These are phyloP conservation scores for Leptocoma aspasia DNA, from an alignment of 2,113 vertebrate species.

Conservation along the genomic window DNA sequence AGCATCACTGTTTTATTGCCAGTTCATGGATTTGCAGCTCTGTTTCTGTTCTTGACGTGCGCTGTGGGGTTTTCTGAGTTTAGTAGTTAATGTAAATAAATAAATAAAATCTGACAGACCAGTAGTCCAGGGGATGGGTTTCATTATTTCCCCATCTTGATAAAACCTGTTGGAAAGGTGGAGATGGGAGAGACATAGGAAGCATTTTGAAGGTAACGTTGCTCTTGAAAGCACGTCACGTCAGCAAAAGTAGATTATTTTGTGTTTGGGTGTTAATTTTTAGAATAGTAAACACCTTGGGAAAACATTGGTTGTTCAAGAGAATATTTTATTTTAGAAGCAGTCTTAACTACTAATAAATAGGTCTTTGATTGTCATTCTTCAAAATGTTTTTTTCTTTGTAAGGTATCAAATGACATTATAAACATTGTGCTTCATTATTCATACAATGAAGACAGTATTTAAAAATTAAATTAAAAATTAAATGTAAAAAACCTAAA, in stretches of 20 bases:
- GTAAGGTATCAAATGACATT: not conserved
- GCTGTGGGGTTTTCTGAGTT: not conserved
- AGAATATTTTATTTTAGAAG: not conserved
- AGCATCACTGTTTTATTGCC: not conserved
- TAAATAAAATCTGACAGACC: not conserved
- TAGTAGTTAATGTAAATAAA: not conserved
- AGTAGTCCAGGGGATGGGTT: not conserved
- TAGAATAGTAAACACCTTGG: not conserved
- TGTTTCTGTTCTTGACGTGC: fast-evolving
- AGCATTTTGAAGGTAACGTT: not conserved
- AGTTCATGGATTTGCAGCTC: not conserved
- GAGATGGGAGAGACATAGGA: not conserved
- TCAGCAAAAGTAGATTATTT: not conserved
- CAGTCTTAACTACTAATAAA: not conserved
- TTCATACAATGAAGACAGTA: not conserved
- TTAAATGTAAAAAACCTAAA: no score
- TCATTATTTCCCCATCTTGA: not conserved
- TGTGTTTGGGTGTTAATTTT: not conserved
- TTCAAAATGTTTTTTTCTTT: not conserved
- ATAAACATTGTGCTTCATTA: not conserved
- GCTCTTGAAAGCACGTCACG: fast-evolving
- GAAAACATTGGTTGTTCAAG: not conserved
- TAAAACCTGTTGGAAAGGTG: not conserved
- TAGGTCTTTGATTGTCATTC: not conserved
- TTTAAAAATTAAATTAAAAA: no score